Base-by-base conservation (phyloP, 2,888 invertebrate species). In the Pristionchus exspectatus region DNA sequence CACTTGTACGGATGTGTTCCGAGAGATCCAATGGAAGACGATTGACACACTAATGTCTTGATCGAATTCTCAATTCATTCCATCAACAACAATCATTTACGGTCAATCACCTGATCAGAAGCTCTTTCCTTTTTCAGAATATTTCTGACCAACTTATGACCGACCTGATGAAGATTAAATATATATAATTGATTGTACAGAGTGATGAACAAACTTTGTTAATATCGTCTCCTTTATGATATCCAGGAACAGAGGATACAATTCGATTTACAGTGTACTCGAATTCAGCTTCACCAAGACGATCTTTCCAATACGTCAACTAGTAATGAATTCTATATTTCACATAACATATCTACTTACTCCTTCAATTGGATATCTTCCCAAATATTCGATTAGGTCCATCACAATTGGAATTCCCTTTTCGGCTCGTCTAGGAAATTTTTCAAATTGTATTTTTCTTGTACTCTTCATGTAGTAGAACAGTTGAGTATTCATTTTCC, bases 1-100 rank as follows among this genome's bases (percentile, higher is more conserved):
- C 98, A 98, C 95, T 93, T 95, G 95, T 92, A 96, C 38, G 95
- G 93, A 27, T 92, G 93, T 21, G 97, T 96, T 2, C 98, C 98
- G 87, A 97, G 96, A 91, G 97, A 93, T 14, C 94, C 94, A 54
- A 94, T 94, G 0, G 94, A 94, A 18, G 81, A 83, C 5, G 83
- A n/a, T 27, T 89, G 89, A 56, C 81, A 89, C 18, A 89, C 33
- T 18, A 89, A 27, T 7, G 69, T 38, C 66, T 89, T 89, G 9
- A 7, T 16, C 21, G 18, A 9, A 63, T 89, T 69, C 87, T 88
- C 3, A 69, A 63, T 10, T n/a, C 0, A 18, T 12, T 69, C 56
- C 12, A 59, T 27, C n/a, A n/a, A n/a, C 0, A 44, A 38, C 44
- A 14, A 59, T 59, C 21, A 18, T 5, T 33, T 33, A 50, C 4